A percentile compares a stretch with the other conserved stretches of the same genome.
Evolutionary conservation across 2,797 vertebrate genomes (phyloP).

Genomic region (Podargus strigoides): DNA sequence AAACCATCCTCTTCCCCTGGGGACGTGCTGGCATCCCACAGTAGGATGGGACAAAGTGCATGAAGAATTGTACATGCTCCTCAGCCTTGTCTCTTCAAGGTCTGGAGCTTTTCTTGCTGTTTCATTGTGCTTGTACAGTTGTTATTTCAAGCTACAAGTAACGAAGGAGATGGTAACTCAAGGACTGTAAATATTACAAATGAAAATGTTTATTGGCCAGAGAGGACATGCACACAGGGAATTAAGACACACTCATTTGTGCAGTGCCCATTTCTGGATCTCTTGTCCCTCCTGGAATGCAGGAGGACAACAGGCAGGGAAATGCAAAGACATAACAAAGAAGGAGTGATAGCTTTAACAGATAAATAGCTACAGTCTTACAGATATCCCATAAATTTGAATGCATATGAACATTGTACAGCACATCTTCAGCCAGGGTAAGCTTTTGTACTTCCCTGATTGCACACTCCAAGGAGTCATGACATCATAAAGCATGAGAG

Average conservation of each 20-base stretch:
- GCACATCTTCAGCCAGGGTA: not conserved
- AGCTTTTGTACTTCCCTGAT: not conserved
- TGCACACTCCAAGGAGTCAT: not conserved
- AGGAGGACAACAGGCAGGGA: not conserved
- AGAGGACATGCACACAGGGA: not conserved
- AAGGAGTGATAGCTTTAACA: not conserved
- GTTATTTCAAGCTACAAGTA: not conserved
- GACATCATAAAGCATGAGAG: not conserved
- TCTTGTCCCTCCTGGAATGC: not conserved
- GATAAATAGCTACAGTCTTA: not conserved
- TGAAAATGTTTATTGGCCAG: not conserved
- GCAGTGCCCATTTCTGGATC: not conserved
- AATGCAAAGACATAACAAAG: not conserved
- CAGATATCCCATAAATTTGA: not conserved
- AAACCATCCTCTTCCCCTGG: not conserved
- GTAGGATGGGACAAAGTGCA: not conserved
- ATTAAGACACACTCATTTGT: not conserved
- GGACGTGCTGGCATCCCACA: not conserved
- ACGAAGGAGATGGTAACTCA: not conserved
- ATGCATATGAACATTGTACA: fast-evolving
- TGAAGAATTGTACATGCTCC: not conserved
- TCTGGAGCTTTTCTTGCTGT: not conserved
- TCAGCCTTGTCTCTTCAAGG: not conserved
- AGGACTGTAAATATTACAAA: not conserved
- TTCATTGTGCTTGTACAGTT: not conserved